phyloP scores from a whole-genome alignment of 2,113 vertebrate species.

The Pollimyrus isidori region DNA sequence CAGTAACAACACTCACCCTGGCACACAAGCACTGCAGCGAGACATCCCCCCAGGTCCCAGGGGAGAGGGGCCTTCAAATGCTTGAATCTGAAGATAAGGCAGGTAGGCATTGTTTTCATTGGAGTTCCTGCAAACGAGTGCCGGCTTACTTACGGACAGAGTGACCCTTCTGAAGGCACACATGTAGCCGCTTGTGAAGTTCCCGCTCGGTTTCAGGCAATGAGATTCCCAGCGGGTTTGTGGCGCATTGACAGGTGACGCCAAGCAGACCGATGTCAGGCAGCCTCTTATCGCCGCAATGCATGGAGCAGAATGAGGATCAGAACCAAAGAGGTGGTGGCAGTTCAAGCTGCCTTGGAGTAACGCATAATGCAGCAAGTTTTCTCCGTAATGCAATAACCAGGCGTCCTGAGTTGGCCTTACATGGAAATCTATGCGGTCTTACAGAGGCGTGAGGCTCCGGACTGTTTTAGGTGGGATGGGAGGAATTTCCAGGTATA shows the following conservation, averaged over 20 bases:
- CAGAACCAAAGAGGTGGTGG: neutral
- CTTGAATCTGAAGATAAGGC: conserved; percentile 26
- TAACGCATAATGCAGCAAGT: neutral
- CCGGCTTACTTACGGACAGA: neutral
- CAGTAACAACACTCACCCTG: conserved; percentile 18
- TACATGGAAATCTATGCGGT: neutral
- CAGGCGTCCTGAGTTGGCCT: neutral
- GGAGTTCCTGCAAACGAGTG: conserved; percentile 4
- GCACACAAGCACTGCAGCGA: neutral
- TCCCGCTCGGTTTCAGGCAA: neutral
- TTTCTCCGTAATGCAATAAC: neutral
- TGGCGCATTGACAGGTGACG: neutral
- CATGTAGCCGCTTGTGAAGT: neutral
- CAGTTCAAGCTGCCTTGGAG: neutral
- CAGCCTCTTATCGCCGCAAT: neutral
- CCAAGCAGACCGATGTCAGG: neutral
- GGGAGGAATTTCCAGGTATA: neutral
- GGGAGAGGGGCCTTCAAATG: neutral
- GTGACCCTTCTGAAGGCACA: neutral
- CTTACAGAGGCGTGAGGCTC: neutral
- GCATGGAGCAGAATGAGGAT: neutral
- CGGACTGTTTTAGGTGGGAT: neutral
- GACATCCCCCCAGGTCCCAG: neutral
- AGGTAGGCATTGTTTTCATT: conserved; percentile 36
- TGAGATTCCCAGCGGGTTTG: neutral